Conservation (phyloP, 1,140 invertebrate genomes). For the Antheraea mylitta region DNA sequence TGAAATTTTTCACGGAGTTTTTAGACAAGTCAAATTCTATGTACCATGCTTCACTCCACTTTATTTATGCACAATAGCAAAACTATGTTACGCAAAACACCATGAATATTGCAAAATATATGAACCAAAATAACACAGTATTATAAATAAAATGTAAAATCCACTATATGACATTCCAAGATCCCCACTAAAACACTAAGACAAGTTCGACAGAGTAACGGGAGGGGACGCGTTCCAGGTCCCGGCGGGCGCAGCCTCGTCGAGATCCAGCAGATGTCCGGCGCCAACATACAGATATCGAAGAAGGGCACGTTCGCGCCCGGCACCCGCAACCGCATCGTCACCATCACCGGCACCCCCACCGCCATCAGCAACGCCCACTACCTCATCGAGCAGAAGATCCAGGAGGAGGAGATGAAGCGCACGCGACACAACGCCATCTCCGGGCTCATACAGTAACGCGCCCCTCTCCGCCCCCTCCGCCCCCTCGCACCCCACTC, state of each 20-base stretch:
- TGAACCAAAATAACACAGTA: too few species aligned
- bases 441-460: slow-evolving; percentile 84
- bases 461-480: background rate
- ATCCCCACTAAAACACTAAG: too few species aligned
- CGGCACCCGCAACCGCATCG: slow-evolving; percentile 97
- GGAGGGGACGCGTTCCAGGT: slow-evolving; percentile 75
- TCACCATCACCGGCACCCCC: slow-evolving; percentile 94
- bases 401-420: slow-evolving; percentile 96
- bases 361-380: slow-evolving; percentile 94
- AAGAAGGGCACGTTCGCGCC: slow-evolving; percentile 98
- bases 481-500: slow-evolving; percentile 4
- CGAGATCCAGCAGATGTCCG: slow-evolving; percentile 97
- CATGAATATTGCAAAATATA: too few species aligned
- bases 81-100: too few species aligned
- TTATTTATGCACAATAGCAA: too few species aligned
- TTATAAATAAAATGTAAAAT: too few species aligned
- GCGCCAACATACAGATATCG: slow-evolving; percentile 98
- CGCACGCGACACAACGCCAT: slow-evolving; percentile 92
- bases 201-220: too few species aligned
- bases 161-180: too few species aligned
- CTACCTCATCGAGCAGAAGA: slow-evolving; percentile 96
- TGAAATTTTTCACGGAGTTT: too few species aligned
- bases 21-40: too few species aligned
- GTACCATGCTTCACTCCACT: too few species aligned
- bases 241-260: slow-evolving; percentile 96